phyloP scores from a whole-genome alignment of 2,113 vertebrate genomes.

The Todiramphus chloris region DNA sequence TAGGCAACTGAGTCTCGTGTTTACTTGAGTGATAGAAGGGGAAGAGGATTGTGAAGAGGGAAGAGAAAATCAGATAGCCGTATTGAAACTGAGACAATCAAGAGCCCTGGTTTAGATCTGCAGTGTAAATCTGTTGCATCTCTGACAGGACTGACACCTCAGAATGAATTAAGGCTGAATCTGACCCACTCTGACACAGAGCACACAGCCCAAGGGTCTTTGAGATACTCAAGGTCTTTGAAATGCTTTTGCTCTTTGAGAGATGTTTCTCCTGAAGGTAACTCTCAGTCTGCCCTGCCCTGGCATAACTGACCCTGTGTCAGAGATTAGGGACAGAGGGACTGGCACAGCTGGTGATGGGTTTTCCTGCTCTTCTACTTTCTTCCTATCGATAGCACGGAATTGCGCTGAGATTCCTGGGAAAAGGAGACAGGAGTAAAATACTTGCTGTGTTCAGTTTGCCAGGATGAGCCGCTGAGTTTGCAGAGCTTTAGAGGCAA shows the following conservation, averaged over 20 bases:
- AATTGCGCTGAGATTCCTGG: background rate
- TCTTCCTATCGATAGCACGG: background rate
- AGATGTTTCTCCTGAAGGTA: background rate
- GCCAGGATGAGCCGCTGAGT: background rate
- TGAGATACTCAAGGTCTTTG: background rate
- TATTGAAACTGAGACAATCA: background rate
- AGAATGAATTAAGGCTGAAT: background rate
- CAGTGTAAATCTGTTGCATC: background rate
- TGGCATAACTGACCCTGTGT: accelerated
- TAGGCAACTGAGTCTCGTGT: background rate
- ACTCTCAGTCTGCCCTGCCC: background rate
- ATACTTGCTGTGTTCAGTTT: background rate
- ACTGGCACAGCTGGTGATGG: background rate
- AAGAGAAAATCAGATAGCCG: slow-evolving; percentile 47
- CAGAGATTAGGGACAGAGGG: background rate
- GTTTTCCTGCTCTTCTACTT: background rate
- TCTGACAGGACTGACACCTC: background rate
- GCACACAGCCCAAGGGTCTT: background rate
- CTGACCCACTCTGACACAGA: background rate
- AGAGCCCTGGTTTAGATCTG: background rate
- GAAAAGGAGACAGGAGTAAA: background rate
- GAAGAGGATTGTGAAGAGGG: slow-evolving; percentile 41
- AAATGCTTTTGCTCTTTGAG: background rate
- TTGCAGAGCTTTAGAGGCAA: slow-evolving; percentile 29
- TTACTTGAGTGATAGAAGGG: slow-evolving; percentile 4